Conservation (phyloP, 2,113 vertebrate genomes). For the Calyptommatus sinebrachiatus region DNA sequence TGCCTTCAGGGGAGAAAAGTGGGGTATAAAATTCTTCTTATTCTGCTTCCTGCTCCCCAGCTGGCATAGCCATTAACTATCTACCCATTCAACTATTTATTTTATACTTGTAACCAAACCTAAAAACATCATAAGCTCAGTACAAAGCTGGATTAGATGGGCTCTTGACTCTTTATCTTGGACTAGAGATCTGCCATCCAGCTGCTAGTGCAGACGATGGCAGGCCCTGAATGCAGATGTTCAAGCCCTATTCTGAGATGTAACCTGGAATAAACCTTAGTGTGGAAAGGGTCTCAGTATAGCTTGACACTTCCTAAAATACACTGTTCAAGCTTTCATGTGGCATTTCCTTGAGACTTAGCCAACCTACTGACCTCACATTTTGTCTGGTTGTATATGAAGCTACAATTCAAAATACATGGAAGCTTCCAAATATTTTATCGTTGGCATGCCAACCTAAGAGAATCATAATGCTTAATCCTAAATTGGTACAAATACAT, state of each 20-base stretch:
- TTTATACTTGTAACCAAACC: too few relatives aligned
- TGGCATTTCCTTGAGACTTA: not conserved
- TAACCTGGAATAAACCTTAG: too few relatives aligned
- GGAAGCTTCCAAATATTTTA: not conserved
- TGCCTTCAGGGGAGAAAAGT: too few relatives aligned
- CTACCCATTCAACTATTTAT: not conserved
- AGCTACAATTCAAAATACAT: too few relatives aligned
- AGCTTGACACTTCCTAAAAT: not conserved
- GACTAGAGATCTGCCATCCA: too few relatives aligned
- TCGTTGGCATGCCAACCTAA: not conserved
- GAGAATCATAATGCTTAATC: not conserved
- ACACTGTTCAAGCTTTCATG: too few relatives aligned
- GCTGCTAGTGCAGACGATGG: too few relatives aligned
- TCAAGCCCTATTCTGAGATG: too few relatives aligned
- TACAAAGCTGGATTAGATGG: not conserved
- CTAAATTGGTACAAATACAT: not conserved
- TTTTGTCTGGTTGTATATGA: not conserved
- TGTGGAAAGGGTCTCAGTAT: too few relatives aligned
- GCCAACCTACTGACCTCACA: not conserved
- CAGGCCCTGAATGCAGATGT: too few relatives aligned
- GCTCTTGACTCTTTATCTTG: not conserved
- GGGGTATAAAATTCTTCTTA: too few relatives aligned
- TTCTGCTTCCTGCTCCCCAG: too few relatives aligned
- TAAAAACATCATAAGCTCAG: not conserved
- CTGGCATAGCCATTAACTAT: not conserved